phyloP scores from a whole-genome alignment of 2,113 vertebrate species.

The Lamprologus speciosus region DNA sequence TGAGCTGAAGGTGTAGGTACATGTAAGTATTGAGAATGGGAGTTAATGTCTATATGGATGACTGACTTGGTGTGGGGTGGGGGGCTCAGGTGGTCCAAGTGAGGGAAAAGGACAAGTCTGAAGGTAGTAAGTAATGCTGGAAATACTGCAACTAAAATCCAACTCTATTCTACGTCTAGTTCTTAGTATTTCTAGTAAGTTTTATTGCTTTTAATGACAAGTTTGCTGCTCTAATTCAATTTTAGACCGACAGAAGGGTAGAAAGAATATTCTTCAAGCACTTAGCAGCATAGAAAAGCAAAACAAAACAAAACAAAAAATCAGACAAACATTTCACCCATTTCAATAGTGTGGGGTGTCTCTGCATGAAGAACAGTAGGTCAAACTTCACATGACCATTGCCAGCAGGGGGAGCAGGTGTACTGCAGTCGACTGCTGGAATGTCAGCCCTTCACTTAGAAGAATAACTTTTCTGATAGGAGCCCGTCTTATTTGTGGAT shows the following conservation, averaged over 20 bases:
- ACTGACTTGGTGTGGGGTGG: background rate
- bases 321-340: background rate
- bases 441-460: background rate
- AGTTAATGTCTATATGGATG: background rate
- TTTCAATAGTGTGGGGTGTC: background rate
- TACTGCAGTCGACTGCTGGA: background rate
- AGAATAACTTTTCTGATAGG: background rate
- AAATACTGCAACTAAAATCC: background rate
- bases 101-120: background rate
- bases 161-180: background rate
- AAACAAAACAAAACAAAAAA: background rate
- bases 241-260: background rate
- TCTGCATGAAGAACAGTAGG: background rate
- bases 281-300: background rate
- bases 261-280: background rate
- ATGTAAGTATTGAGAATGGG: background rate
- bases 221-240: background rate
- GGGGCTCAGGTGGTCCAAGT: conserved; percentile 33
- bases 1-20: conserved; percentile 14
- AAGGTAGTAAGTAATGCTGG: background rate
- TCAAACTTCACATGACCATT: background rate
- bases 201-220: background rate
- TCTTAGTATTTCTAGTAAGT: background rate
- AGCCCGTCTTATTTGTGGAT: background rate
- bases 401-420: conserved; percentile 64